Percentiles rank a stretch among this genome's conserved stretches.
phyloP scores from a whole-genome alignment of 1,140 invertebrate species.

The Zaprionus kolodkinae region DNA sequence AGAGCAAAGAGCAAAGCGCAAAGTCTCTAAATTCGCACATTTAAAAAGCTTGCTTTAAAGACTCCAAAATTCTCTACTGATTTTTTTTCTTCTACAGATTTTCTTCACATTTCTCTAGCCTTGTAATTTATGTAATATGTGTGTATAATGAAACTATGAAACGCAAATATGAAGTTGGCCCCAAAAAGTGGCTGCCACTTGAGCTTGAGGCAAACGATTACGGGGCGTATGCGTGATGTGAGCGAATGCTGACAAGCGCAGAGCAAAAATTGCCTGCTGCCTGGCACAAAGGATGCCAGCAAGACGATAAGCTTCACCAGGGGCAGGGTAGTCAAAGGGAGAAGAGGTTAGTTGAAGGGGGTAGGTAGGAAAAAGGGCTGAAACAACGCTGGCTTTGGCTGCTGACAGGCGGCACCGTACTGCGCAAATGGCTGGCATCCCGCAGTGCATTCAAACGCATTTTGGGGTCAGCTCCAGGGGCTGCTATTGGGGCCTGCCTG shows the following conservation, averaged over 20 bases:
- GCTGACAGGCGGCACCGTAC: conserved; percentile 56
- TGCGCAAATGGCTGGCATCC: conserved; percentile 45
- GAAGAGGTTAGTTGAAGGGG: not conserved
- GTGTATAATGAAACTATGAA: conserved; percentile 15
- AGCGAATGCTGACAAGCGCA: conserved; percentile 48
- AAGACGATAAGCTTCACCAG: conserved; percentile 51
- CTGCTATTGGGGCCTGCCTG: conserved; percentile 24
- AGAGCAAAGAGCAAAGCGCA: no score
- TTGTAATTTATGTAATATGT: conserved; percentile 17
- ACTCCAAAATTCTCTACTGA: no score
- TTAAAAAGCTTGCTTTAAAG: not conserved
- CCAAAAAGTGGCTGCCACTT: conserved; percentile 2
- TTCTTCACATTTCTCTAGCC: not conserved
- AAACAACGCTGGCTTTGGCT: conserved; percentile 36
- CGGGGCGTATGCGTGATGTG: conserved; percentile 60
- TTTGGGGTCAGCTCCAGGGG: conserved; percentile 51
- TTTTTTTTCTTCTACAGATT: not conserved
- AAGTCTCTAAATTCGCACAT: not conserved
- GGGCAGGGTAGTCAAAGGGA: no score
- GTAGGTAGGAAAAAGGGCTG: not conserved
- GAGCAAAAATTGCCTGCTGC: conserved; percentile 56
- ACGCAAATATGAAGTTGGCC: conserved; percentile 16
- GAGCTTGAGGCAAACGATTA: not conserved
- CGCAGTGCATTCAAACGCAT: conserved; percentile 54
- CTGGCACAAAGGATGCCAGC: conserved; percentile 24